Evolutionary conservation across 2,888 invertebrate species (phyloP), one percentile per base, ranked within the genome.

Genomic region (Nomada ferruginata): DNA sequence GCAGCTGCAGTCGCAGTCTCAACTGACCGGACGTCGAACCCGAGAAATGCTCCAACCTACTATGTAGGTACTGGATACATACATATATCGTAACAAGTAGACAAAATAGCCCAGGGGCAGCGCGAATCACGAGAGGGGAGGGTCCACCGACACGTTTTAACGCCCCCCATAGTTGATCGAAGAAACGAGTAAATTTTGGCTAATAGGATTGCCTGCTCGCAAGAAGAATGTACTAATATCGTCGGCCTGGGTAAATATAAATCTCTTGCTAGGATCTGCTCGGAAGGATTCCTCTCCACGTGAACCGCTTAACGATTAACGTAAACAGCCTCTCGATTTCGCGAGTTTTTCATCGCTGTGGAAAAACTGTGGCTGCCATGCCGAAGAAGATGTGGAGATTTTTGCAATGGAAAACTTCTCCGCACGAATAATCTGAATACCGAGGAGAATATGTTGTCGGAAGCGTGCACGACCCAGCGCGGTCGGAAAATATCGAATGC

Each of bases 21-120:
- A 87, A 92, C 91, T 92, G 92, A 92, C 92, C 92, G 93, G 93
- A 87, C 93, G 90, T 93, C 93, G 93, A 93, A 93, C 93, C 93
- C 92, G 82, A 91, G 91, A 87, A 91, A 90, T 89, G 87, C 90
- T 84, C 86, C 83, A 86, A 78, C 76, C 73, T 77, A 78, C 85
- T 85, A 36, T 29, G 29, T 36, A 36, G 36, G 36, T 36, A 36
- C 36, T 36, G 5, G 36, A 36, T 36, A 7, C 36, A 36, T 7
- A 36, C 36, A 36, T 36, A 2, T 90, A 91, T 91, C 91, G 90
- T 91, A 91, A 91, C 91, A 91, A 91, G 89, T 91, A 89, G 88
- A 87, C 89, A 84, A 89, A 90, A 86, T 91, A 89, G 87, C 90
- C 87, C 79, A 85, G 80, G 85, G 89, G 73, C 82, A 87, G 85